A percentile compares a stretch with the other conserved stretches of the same genome.
phyloP scores from a whole-genome alignment of 2,888 invertebrate species.

The Drosophila subsilvestris region DNA sequence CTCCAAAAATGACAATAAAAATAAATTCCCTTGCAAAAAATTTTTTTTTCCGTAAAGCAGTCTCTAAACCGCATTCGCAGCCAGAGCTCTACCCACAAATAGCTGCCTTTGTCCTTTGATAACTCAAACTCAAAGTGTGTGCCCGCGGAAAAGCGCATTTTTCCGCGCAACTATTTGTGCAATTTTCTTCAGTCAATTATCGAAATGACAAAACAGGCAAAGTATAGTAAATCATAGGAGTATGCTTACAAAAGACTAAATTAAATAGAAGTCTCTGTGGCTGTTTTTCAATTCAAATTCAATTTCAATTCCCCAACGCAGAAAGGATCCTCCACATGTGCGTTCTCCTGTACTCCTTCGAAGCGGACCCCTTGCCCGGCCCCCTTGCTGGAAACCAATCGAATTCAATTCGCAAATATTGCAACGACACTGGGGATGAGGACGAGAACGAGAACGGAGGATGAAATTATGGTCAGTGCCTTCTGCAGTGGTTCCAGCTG shows the following conservation, averaged over 20 bases:
- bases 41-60: not conserved
- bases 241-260: conserved; percentile 35
- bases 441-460: conserved; percentile 1
- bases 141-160: not conserved
- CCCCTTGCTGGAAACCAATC: conserved; percentile 14
- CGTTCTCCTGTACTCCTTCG: not conserved
- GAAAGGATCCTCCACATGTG: conserved; percentile 33
- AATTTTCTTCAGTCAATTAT: conserved; percentile 9
- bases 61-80: not conserved
- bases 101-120: not conserved
- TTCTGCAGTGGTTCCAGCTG: conserved; percentile 57
- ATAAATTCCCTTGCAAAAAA: not conserved
- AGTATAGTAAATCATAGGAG: conserved; percentile 16
- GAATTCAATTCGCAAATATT: conserved; percentile 65
- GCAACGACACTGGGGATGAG: conserved; percentile 50
- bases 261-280: conserved; percentile 37
- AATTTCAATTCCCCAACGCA: conserved; percentile 61
- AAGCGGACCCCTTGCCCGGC: conserved; percentile 1
- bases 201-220: not conserved
- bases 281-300: conserved; percentile 63
- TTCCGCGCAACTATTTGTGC: not conserved
- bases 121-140: not conserved
- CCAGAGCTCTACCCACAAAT: too few species aligned
- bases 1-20: not conserved
- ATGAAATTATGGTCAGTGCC: conserved; percentile 68